A percentile compares a stretch with the other conserved stretches of the same genome.
phyloP scores from a whole-genome alignment of 2,113 vertebrate species.

The Candoia aspera region DNA sequence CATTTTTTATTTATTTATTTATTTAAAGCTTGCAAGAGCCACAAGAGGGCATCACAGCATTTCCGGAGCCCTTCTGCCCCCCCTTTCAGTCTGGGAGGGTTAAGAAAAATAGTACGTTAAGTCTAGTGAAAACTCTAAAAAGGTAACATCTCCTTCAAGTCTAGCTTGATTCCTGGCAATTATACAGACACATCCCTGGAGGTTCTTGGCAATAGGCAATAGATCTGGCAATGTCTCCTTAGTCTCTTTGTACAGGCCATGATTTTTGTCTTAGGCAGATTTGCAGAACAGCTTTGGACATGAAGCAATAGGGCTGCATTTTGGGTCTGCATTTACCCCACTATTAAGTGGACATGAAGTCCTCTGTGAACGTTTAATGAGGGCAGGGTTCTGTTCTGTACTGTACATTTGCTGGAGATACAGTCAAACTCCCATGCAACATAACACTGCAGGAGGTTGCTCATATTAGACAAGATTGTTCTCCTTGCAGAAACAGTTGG shows the following conservation, averaged over 20 bases:
- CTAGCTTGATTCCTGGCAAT: too few species aligned
- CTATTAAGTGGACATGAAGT: slow-evolving; percentile 4
- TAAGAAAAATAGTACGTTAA: too few species aligned
- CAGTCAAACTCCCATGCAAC: slow-evolving; percentile 4
- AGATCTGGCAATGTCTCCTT: too few species aligned
- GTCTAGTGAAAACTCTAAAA: too few species aligned
- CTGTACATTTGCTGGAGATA: background rate
- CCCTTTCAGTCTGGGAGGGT: too few species aligned
- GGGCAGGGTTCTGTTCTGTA: background rate
- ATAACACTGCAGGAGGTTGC: background rate
- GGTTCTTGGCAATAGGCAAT: too few species aligned
- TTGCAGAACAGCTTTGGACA: background rate
- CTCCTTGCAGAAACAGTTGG: slow-evolving; percentile 19
- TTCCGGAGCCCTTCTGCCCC: too few species aligned
- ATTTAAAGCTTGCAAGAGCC: too few species aligned
- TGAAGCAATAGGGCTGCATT: background rate
- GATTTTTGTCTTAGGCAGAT: background rate
- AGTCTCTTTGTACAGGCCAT: background rate
- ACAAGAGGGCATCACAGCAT: too few species aligned
- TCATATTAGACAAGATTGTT: slow-evolving; percentile 2
- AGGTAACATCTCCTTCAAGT: too few species aligned
- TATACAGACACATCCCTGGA: too few species aligned
- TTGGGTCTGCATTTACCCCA: slow-evolving; percentile 1
- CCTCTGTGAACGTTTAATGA: slow-evolving; percentile 1
- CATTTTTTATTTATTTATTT: too few species aligned